These are phyloP conservation scores for Lamellibrachia columna DNA, from an alignment of 2,888 invertebrate genomes.

Conservation along the genomic window DNA sequence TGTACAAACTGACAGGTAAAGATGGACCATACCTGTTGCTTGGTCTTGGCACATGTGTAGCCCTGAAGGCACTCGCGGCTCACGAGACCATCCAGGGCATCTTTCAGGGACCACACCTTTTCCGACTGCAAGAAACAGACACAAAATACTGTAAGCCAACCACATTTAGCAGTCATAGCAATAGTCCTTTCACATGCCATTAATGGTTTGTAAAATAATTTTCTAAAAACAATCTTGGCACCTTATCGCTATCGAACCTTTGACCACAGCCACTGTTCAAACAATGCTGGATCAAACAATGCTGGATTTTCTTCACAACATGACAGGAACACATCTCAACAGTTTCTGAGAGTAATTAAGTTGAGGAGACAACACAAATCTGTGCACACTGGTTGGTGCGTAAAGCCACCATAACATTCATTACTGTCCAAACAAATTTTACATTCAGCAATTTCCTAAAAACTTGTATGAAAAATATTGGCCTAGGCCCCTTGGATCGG, in stretches of 20 bases:
- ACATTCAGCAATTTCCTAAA: too few species aligned
- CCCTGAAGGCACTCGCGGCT: conserved; percentile 88
- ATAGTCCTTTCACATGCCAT: not conserved
- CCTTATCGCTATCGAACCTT: not conserved
- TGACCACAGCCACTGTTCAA: not conserved
- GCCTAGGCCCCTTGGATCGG: not conserved
- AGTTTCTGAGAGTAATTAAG: not conserved
- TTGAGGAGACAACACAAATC: too few species aligned
- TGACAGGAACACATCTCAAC: not conserved
- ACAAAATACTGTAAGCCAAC: not conserved
- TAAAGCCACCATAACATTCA: too few species aligned
- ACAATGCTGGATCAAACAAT: not conserved
- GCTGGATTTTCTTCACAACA: not conserved
- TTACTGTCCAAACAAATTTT: too few species aligned
- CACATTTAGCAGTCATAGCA: not conserved
- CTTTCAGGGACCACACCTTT: conserved; percentile 74
- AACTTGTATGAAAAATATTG: too few species aligned
- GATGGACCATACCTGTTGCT: conserved; percentile 73
- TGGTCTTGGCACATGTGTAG: conserved; percentile 82
- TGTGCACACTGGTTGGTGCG: too few species aligned
- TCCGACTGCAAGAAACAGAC: conserved; percentile 61
- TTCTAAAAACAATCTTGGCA: not conserved
- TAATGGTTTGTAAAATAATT: not conserved
- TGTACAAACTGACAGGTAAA: not conserved
- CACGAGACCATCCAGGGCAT: conserved; percentile 87